Evolutionary conservation across 2,888 invertebrate genomes (phyloP).

Genomic region (Tachystola acroxantha): DNA sequence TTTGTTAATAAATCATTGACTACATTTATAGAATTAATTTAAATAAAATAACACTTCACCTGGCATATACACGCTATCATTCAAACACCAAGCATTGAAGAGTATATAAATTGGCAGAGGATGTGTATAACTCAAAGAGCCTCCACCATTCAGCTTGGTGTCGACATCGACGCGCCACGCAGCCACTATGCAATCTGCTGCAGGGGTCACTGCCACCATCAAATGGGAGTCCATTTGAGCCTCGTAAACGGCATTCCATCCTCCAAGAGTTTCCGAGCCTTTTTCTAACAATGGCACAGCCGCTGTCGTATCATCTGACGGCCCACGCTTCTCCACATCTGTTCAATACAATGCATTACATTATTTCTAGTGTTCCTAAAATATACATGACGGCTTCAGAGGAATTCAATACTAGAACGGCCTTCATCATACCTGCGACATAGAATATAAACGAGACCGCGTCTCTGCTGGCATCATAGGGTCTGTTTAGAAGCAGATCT

Average conservation of each 20-base stretch:
- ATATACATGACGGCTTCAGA: conserved; percentile 16
- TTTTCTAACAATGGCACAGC: conserved; percentile 85
- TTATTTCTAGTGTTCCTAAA: conserved; percentile 21
- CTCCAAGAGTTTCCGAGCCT: conserved; percentile 77
- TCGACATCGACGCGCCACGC: conserved; percentile 92
- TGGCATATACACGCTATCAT: conserved; percentile 81
- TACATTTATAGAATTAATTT: background rate
- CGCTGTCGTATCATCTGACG: conserved; percentile 88
- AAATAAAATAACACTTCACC: conserved; percentile 71
- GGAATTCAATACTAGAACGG: conserved; percentile 3
- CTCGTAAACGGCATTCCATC: conserved; percentile 87
- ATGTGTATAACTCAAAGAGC: conserved; percentile 87
- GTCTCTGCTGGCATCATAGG: conserved; percentile 85
- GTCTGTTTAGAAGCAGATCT: conserved; percentile 84
- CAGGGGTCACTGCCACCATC: conserved; percentile 83
- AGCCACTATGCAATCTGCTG: conserved; percentile 86
- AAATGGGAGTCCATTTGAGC: conserved; percentile 80
- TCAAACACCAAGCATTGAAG: conserved; percentile 93
- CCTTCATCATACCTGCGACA: conserved; percentile 77
- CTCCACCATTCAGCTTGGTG: conserved; percentile 83
- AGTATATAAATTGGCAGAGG: conserved; percentile 88
- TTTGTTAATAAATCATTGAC: background rate
- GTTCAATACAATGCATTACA: conserved; percentile 23
- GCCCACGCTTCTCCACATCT: conserved; percentile 87
- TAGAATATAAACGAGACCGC: conserved; percentile 91